Conservation (phyloP, 92 coral and sea anemone species). For the Galaxea fascicularis region DNA sequence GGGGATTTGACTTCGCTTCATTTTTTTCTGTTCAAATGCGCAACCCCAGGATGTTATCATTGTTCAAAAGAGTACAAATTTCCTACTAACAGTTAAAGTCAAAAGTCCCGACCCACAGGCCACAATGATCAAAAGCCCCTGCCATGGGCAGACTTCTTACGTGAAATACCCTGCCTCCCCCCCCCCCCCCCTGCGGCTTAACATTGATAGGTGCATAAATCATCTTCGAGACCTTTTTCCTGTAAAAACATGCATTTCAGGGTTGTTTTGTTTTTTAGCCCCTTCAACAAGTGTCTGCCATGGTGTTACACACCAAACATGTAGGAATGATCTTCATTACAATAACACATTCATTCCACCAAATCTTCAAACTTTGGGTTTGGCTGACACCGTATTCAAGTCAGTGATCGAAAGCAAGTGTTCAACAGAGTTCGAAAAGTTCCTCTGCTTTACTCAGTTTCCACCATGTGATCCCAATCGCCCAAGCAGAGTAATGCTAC, state of each 20-base stretch:
- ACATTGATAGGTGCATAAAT: no score
- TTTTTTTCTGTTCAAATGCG: no score
- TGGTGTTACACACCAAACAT: constrained; percentile 35
- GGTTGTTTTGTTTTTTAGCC: background rate
- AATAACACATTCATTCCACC: constrained; percentile 47
- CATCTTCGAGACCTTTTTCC: background rate
- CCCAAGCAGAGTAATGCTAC: constrained; percentile 26
- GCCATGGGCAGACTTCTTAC: no score
- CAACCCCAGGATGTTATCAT: no score
- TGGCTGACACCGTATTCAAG: constrained; percentile 30
- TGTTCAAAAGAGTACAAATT: no score
- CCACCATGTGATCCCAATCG: constrained; percentile 55
- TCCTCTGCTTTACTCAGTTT: constrained; percentile 67
- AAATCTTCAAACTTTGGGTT: constrained; percentile 31
- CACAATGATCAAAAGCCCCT: no score
- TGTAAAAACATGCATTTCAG: no score
- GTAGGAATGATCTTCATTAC: constrained; percentile 69
- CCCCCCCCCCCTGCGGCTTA: no score
- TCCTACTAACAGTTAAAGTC: no score
- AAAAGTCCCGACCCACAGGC: no score
- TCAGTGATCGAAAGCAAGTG: constrained; percentile 53
- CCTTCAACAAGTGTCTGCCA: constrained; percentile 38
- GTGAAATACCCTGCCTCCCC: no score
- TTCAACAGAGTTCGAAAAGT: constrained; percentile 57
- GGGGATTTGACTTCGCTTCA: no score